Conservation (phyloP, 2,797 vertebrate species). For the Paguma larvata region DNA sequence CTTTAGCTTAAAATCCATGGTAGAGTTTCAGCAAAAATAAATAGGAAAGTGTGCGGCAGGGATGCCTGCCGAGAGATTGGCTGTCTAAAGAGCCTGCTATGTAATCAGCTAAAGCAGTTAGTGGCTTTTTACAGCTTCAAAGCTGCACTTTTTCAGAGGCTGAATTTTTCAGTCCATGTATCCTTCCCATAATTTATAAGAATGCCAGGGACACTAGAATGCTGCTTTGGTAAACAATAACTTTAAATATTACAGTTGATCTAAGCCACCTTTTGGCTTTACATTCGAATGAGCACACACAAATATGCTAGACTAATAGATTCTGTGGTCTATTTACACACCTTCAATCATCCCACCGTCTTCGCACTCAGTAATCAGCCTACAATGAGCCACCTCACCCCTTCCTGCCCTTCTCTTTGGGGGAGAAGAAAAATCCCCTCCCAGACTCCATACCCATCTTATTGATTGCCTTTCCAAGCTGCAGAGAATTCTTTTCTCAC, state of each 20-base stretch:
- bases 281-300: conserved; percentile 9
- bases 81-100: conserved; percentile 34
- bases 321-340: conserved; percentile 34
- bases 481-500: conserved; percentile 41
- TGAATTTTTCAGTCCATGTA: conserved; percentile 47
- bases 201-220: conserved; percentile 58
- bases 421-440: conserved; percentile 27
- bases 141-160: conserved; percentile 42
- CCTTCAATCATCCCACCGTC: conserved; percentile 25
- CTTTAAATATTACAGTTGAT: conserved; percentile 47
- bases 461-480: conserved; percentile 60
- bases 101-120: conserved; percentile 63
- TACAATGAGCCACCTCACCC: neutral
- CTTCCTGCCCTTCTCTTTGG: conserved; percentile 38
- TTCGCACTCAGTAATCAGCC: conserved; percentile 21
- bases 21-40: conserved; percentile 72
- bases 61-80: conserved; percentile 58
- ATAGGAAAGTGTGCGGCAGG: conserved; percentile 19
- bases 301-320: conserved; percentile 48
- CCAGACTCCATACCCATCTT: neutral
- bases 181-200: conserved; percentile 67
- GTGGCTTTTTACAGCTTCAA: conserved; percentile 62
- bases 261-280: conserved; percentile 52
- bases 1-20: conserved; percentile 70
- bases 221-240: conserved; percentile 64